Conservation (phyloP, 2,113 vertebrate genomes). For the Gnathonemus longibarbis region DNA sequence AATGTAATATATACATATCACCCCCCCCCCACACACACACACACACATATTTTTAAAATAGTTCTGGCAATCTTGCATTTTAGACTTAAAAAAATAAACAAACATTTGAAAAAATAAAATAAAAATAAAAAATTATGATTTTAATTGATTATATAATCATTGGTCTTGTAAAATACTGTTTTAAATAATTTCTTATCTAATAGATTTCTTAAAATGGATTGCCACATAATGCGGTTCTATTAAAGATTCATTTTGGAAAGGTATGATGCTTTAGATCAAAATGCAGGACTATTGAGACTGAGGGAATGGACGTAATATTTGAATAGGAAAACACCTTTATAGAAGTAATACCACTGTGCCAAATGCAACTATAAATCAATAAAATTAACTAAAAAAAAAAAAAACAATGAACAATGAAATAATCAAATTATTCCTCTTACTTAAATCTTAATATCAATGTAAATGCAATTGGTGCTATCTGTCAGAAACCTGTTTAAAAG, state of each 20-base stretch:
- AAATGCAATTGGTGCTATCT: background rate
- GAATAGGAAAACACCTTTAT: background rate
- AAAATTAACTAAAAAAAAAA: background rate
- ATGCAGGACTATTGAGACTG: background rate
- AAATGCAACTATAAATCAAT: background rate
- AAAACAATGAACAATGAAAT: background rate
- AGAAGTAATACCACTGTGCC: background rate
- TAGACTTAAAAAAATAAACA: background rate
- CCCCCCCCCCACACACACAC: background rate
- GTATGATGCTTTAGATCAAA: background rate
- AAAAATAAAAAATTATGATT: background rate
- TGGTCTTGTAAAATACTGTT: background rate
- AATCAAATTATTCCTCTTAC: background rate
- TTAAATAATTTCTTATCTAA: background rate
- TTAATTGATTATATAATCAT: background rate
- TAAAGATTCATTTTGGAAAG: background rate
- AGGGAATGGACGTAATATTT: background rate
- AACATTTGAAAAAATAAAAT: background rate
- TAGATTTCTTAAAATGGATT: background rate
- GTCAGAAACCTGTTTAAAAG: background rate
- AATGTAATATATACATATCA: background rate
- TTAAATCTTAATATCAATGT: background rate
- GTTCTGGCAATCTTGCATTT: background rate
- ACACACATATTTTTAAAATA: background rate
- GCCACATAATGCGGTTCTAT: background rate